These are phyloP conservation scores for Halictus ligatus DNA, from an alignment of 2,888 invertebrate species.

Conservation along the genomic window DNA sequence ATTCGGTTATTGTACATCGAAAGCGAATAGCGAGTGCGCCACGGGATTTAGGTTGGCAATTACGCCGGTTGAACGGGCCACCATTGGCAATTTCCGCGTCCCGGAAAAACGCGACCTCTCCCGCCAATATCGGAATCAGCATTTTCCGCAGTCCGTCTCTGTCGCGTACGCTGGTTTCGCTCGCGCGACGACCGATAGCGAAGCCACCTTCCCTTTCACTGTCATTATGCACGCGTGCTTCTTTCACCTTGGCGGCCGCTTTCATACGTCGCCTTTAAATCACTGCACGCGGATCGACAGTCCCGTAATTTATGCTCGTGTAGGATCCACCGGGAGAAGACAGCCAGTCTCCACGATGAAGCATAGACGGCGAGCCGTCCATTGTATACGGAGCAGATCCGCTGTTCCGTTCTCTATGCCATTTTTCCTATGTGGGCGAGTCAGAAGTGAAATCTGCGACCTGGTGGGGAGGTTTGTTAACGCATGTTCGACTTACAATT, in stretches of 20 bases:
- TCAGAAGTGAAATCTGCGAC: not conserved
- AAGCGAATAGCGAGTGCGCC: not conserved
- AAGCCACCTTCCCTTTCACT: slow-evolving; percentile 74
- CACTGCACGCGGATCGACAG: slow-evolving; percentile 46
- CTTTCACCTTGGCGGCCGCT: slow-evolving; percentile 71
- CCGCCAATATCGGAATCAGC: slow-evolving; percentile 8
- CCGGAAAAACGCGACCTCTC: slow-evolving; percentile 42
- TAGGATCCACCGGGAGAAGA: slow-evolving; percentile 3
- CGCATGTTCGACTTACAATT: no score
- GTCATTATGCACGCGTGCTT: slow-evolving; percentile 66
- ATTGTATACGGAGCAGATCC: slow-evolving; percentile 15
- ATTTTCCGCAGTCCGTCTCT: slow-evolving; percentile 44
- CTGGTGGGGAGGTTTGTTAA: not conserved
- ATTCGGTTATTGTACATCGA: slow-evolving; percentile 4
- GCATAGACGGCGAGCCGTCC: not conserved
- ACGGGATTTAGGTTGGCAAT: not conserved
- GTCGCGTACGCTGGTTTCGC: slow-evolving; percentile 18
- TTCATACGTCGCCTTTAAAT: slow-evolving; percentile 69
- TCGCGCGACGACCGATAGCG: slow-evolving; percentile 38
- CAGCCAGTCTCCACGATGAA: not conserved
- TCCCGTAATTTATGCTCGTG: slow-evolving; percentile 46
- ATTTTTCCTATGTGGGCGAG: not conserved
- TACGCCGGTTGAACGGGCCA: not conserved
- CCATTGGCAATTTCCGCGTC: slow-evolving; percentile 8
- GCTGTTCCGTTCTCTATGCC: not conserved